A percentile compares a stretch with the other conserved stretches of the same genome.
These are phyloP conservation scores for Drusus annulatus DNA, from an alignment of 1,140 invertebrate genomes.

Conservation along the genomic window DNA sequence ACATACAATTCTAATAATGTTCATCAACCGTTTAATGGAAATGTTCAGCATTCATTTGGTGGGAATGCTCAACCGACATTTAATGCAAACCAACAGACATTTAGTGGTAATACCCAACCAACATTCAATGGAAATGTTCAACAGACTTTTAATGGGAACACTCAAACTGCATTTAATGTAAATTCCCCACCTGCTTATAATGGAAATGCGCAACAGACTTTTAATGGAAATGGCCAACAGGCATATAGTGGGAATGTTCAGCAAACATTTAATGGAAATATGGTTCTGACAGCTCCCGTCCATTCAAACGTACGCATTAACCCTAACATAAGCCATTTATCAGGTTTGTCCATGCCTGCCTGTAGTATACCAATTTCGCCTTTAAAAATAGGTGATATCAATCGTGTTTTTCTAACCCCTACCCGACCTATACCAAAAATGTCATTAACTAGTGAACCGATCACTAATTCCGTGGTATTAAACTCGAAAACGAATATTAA, in stretches of 20 bases:
- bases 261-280: constrained; percentile 48
- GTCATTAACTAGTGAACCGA: constrained; percentile 20
- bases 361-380: constrained; percentile 50
- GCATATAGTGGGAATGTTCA: constrained; percentile 15
- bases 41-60: no score
- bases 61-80: no score
- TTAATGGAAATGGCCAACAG: no score
- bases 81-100: no score
- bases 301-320: constrained; percentile 48
- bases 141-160: no score
- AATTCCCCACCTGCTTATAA: no score
- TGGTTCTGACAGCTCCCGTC: constrained; percentile 51
- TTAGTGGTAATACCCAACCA: no score
- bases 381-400: constrained; percentile 49
- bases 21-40: no score
- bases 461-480: background rate
- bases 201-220: no score
- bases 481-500: constrained; percentile 32
- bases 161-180: no score
- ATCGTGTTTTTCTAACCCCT: constrained; percentile 48
- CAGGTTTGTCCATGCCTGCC: constrained; percentile 45
- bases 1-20: constrained; percentile 5
- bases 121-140: no score
- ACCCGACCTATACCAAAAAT: constrained; percentile 45
- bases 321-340: constrained; percentile 44